Percentiles rank a stretch among this genome's conserved stretches.
These are phyloP conservation scores for Solenodon paradoxus DNA, from an alignment of 2,113 vertebrate genomes.

Conservation along the genomic window DNA sequence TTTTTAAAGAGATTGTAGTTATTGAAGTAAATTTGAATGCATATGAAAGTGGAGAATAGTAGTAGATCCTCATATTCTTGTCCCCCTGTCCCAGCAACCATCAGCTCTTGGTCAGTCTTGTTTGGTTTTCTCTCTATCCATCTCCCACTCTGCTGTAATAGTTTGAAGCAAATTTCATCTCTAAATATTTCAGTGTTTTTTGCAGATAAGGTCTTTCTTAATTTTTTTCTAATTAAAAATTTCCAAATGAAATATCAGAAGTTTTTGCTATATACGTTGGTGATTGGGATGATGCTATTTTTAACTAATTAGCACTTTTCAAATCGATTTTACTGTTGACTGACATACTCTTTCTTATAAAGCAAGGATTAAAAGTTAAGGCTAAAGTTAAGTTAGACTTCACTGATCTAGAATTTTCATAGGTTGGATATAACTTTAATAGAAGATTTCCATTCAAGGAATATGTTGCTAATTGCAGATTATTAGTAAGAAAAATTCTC, in stretches of 20 bases:
- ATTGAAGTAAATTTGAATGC: not conserved
- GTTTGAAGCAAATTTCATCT: constrained; percentile 12
- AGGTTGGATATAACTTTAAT: not conserved
- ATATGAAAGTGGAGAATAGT: not conserved
- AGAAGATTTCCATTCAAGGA: not conserved
- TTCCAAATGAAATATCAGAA: not conserved
- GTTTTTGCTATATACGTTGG: not conserved
- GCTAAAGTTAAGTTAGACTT: not conserved
- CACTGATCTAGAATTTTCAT: not conserved
- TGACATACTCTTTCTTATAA: not conserved
- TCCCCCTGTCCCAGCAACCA: too few species aligned
- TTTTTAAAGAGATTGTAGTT: not conserved
- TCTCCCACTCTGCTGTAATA: not conserved
- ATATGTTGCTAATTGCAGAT: constrained; percentile 8
- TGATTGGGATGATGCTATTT: constrained; percentile 37
- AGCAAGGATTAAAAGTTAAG: too few species aligned
- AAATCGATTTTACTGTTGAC: constrained; percentile 11
- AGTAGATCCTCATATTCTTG: not conserved
- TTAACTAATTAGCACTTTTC: constrained; percentile 46
- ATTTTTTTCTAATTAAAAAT: constrained; percentile 28
- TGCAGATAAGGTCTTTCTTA: not conserved
- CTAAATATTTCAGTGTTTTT: not conserved
- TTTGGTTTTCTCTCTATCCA: not conserved
- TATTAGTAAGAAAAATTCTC: constrained; percentile 29
- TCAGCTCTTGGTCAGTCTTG: not conserved